Evolutionary conservation across 1,140 invertebrate species (phyloP).

Genomic region (Ostrea denselamellosa): DNA sequence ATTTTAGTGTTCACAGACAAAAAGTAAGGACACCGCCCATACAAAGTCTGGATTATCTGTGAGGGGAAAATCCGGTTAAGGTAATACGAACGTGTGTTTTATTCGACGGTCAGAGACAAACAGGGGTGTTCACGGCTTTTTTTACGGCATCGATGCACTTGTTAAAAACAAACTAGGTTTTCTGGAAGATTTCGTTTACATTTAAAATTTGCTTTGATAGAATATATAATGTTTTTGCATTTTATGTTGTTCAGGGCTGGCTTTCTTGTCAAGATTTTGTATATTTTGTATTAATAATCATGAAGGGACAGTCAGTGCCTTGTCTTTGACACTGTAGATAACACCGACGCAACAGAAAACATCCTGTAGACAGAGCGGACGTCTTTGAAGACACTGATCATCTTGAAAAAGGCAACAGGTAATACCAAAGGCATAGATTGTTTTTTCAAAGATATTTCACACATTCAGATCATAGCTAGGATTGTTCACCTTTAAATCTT

Average conservation of each 20-base stretch:
- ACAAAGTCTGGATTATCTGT: not conserved
- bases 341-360: not conserved
- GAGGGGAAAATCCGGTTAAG: not conserved
- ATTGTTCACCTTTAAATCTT: not conserved
- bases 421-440: not conserved
- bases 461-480: not conserved
- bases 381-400: not conserved
- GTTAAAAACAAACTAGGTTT: no score
- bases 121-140: not conserved
- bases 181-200: no score
- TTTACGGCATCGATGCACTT: not conserved
- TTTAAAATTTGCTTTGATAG: no score
- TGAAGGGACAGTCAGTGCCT: not conserved
- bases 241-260: no score
- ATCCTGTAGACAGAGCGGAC: not conserved
- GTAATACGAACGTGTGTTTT: not conserved
- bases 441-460: not conserved
- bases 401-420: not conserved
- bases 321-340: not conserved
- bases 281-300: not conserved
- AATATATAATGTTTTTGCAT: no score
- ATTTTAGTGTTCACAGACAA: not conserved
- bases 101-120: not conserved
- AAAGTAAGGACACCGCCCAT: not conserved
- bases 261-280: no score